Evolutionary conservation across 2,888 invertebrate genomes (phyloP).

Genomic region (Branchipolynoe longqiensis): DNA sequence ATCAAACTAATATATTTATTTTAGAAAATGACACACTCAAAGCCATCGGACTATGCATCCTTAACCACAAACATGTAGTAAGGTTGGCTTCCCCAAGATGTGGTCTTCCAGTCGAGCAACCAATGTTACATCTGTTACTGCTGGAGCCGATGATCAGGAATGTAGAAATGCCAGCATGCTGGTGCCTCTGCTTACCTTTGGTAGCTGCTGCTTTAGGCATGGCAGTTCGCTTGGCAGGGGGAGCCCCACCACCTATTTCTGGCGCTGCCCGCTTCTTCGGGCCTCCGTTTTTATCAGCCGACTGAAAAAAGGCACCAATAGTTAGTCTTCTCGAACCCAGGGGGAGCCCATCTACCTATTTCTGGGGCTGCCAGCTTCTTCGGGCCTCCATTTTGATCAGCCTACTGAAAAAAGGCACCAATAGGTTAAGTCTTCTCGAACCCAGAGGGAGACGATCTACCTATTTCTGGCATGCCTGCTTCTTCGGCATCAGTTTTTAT

Average conservation of each 20-base stretch:
- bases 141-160: too few species aligned
- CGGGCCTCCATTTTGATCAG: slow-evolving; percentile 24
- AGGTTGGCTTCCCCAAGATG: too few species aligned
- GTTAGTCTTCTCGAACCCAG: too few species aligned
- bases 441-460: neutral
- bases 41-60: too few species aligned
- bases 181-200: slow-evolving; percentile 5
- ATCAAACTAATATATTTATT: too few species aligned
- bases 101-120: too few species aligned
- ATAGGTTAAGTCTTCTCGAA: too few species aligned
- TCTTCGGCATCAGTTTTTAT: slow-evolving; percentile 47
- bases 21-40: too few species aligned
- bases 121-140: too few species aligned
- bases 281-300: slow-evolving; percentile 46
- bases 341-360: slow-evolving; percentile 3
- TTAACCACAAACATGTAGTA: too few species aligned
- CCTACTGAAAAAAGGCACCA: slow-evolving; percentile 18
- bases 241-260: slow-evolving; percentile 5
- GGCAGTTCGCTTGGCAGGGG: slow-evolving; percentile 50
- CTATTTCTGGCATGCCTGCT: slow-evolving; percentile 56
- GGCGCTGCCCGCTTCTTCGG: slow-evolving; percentile 58
- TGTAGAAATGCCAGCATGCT: too few species aligned
- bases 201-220: neutral
- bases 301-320: neutral
- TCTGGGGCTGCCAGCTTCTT: slow-evolving; percentile 59